These are phyloP conservation scores for Aporophyla lueneburgensis DNA, from an alignment of 2,888 invertebrate genomes.

Conservation along the genomic window DNA sequence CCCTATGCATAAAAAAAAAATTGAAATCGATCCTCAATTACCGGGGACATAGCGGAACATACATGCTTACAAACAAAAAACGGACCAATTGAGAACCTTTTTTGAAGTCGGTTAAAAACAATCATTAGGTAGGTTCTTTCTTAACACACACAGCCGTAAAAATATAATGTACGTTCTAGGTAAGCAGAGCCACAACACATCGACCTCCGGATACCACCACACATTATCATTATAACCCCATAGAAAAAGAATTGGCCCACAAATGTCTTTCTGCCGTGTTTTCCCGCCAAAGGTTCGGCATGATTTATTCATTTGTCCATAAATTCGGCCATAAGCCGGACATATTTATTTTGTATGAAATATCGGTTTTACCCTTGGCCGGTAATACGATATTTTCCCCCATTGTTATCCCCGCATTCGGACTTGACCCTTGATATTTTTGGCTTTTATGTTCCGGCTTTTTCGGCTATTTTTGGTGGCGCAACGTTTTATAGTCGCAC, in stretches of 20 bases:
- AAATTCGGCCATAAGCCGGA: slow-evolving; percentile 71
- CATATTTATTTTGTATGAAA: slow-evolving; percentile 75
- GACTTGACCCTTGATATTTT: slow-evolving; percentile 76
- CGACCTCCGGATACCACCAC: background rate
- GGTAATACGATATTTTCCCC: slow-evolving; percentile 76
- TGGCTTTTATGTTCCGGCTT: slow-evolving; percentile 69
- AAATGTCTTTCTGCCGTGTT: slow-evolving; percentile 58
- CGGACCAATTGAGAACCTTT: too few species aligned
- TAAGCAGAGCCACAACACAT: background rate
- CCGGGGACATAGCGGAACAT: too few species aligned
- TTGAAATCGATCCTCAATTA: too few species aligned
- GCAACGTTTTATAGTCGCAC: slow-evolving; percentile 42
- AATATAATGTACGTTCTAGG: background rate
- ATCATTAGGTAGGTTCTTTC: background rate
- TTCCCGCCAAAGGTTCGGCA: slow-evolving; percentile 56
- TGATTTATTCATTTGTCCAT: slow-evolving; percentile 71
- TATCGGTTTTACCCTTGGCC: slow-evolving; percentile 72
- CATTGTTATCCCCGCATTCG: slow-evolving; percentile 76
- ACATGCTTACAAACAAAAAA: too few species aligned
- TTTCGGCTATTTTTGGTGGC: slow-evolving; percentile 38
- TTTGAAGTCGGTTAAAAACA: background rate
- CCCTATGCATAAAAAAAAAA: too few species aligned
- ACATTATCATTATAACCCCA: slow-evolving; percentile 27
- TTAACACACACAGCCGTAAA: background rate
- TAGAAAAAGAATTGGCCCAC: slow-evolving; percentile 44